These are phyloP conservation scores for Vireo griseus DNA, from an alignment of 2,797 vertebrate genomes.

Conservation along the genomic window DNA sequence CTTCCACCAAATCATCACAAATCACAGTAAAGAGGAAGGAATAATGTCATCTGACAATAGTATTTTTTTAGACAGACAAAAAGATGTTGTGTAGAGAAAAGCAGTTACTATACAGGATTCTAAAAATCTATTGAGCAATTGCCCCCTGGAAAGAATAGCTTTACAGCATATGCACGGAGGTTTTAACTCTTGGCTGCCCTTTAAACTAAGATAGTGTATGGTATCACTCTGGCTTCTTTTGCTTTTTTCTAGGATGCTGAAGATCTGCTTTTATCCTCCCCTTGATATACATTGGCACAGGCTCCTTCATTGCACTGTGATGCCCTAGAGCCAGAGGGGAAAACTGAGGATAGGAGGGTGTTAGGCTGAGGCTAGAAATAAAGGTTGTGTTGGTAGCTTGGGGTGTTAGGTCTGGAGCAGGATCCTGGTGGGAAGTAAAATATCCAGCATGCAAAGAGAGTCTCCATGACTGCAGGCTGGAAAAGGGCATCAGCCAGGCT, in stretches of 20 bases:
- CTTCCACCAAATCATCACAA: slow-evolving; percentile 23
- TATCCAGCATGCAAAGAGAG: accelerated
- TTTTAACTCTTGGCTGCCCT: neutral
- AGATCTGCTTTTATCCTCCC: neutral
- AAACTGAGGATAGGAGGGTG: neutral
- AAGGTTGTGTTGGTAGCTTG: neutral
- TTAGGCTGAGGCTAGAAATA: neutral
- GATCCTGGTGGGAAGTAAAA: neutral
- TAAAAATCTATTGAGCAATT: slow-evolving; percentile 21
- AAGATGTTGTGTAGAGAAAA: neutral
- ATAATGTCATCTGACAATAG: neutral
- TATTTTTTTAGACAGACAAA: neutral
- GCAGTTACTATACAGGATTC: neutral
- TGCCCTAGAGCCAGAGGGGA: neutral
- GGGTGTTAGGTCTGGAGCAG: neutral
- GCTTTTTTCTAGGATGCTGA: neutral
- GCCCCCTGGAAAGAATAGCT: slow-evolving; percentile 5
- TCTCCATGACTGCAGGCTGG: neutral
- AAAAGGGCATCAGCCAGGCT: neutral
- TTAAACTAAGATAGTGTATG: neutral
- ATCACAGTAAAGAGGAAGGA: neutral
- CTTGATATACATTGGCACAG: neutral
- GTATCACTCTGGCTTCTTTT: neutral
- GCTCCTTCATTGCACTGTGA: accelerated
- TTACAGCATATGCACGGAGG: neutral